Conservation (phyloP, 1,140 invertebrate species). For the Penaeus chinensis region DNA sequence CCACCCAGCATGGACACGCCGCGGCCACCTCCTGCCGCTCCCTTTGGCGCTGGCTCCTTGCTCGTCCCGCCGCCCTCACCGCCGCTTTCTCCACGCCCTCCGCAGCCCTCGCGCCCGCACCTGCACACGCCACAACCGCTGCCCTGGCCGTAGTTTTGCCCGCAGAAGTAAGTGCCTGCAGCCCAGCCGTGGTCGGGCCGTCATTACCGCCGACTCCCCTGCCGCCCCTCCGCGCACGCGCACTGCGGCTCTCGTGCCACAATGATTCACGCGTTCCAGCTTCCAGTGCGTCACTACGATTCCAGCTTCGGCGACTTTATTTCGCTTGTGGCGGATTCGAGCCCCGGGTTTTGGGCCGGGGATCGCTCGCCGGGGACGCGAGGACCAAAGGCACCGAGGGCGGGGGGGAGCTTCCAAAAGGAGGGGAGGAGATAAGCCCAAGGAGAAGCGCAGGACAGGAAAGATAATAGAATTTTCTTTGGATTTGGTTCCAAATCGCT, state of each 20-base stretch:
- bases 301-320: neutral
- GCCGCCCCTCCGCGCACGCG: slow-evolving; percentile 20
- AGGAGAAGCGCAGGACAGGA: neutral
- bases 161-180: slow-evolving; percentile 21
- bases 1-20: neutral
- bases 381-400: neutral
- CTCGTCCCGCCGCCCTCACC: neutral
- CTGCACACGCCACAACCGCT: slow-evolving; percentile 23
- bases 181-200: slow-evolving; percentile 35
- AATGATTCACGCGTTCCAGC: slow-evolving; percentile 33
- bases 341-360: too few relatives aligned
- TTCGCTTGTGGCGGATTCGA: neutral
- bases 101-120: slow-evolving; percentile 26
- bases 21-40: neutral
- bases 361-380: neutral
- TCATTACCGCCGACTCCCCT: slow-evolving; percentile 44
- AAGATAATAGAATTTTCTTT: slow-evolving; percentile 24
- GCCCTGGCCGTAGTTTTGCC: slow-evolving; percentile 39
- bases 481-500: slow-evolving; percentile 34
- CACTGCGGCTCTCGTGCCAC: neutral
- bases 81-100: neutral
- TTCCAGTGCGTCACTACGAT: neutral
- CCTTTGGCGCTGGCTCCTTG: neutral
- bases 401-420: neutral
- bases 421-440: neutral